phyloP scores from a whole-genome alignment of 2,888 invertebrate species.

The Pseudococcus longispinus region DNA sequence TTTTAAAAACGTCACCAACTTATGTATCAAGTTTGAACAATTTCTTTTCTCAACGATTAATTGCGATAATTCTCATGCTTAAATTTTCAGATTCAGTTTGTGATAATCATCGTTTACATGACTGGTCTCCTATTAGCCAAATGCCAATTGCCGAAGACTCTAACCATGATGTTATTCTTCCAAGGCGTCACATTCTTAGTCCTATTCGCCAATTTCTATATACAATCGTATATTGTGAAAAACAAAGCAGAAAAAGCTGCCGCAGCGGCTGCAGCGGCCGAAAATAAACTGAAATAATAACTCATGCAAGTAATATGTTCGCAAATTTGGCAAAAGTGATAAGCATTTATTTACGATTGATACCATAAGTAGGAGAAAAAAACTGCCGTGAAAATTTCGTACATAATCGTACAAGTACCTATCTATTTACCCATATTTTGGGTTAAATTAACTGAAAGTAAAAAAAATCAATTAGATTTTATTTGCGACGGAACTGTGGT shows the following conservation, averaged over 20 bases:
- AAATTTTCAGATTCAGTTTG: constrained; percentile 69
- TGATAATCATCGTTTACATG: constrained; percentile 72
- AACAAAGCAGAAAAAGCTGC: background rate
- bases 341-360: constrained; percentile 9
- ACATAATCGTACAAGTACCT: background rate
- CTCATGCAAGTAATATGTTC: background rate
- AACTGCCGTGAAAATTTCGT: constrained; percentile 10
- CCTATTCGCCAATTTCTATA: constrained; percentile 69
- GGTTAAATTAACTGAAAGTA: background rate
- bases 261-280: background rate
- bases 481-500: background rate
- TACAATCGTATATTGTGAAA: constrained; percentile 64
- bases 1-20: no score
- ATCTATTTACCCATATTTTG: background rate
- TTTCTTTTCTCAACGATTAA: background rate
- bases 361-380: background rate
- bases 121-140: constrained; percentile 66
- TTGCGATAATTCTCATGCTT: background rate
- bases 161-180: constrained; percentile 68
- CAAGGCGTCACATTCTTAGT: constrained; percentile 68
- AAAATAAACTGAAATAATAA: background rate
- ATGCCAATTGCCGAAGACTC: constrained; percentile 67
- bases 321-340: constrained; percentile 12
- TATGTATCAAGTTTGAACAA: no score
- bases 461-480: background rate